Evolutionary conservation across 1,140 invertebrate species (phyloP), one percentile per base, ranked within the genome.

Genomic region (Zaprionus davidi): DNA sequence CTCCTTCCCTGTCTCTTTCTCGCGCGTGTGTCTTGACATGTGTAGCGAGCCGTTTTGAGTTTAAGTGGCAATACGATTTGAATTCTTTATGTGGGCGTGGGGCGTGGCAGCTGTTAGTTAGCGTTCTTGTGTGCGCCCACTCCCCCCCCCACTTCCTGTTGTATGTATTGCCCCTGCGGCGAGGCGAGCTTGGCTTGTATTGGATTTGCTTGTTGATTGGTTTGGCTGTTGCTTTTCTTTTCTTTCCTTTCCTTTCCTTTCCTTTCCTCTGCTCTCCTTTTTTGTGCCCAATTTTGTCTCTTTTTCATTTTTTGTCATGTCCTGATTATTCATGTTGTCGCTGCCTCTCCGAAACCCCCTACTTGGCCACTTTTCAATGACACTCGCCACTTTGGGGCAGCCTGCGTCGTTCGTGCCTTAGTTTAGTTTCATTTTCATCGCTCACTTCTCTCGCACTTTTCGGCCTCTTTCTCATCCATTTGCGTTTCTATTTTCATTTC

Each of bases 21-120:
- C 15, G 41, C 41, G 41, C 41, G 41, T 46, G 41, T 46, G 41
- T 46, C 41, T 46, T 41, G 74, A 83, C 71, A 84, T 81, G 71
- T 87, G 85, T 76, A 78, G 84, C 71, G 72, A 81, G 81, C 78
- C 75, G 78, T 87, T 88, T 87, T 88, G 84, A 84, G 81, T 88
- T 87, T 81, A 87, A 88, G 84, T 88, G 84, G 84, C 84, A 87
- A 87, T 87, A 81, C 84, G 78, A 87, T 87, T 88, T 87, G 81
- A 84, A 87, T 87, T 87, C 84, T 87, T 88, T 84, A 81, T 88
- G 81, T 67, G 62, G 63, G 59, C 58, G 53, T 24, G 28, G 46
- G 38, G 44, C 58, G 68, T 26, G 62, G 26, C 49, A 78, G 53
- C 36, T 79, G 76, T 82, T 86, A 86, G 83, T 80, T 83, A 80